Base-by-base conservation (phyloP, 2,113 vertebrate species). In the Tetraodon nigroviridis region DNA sequence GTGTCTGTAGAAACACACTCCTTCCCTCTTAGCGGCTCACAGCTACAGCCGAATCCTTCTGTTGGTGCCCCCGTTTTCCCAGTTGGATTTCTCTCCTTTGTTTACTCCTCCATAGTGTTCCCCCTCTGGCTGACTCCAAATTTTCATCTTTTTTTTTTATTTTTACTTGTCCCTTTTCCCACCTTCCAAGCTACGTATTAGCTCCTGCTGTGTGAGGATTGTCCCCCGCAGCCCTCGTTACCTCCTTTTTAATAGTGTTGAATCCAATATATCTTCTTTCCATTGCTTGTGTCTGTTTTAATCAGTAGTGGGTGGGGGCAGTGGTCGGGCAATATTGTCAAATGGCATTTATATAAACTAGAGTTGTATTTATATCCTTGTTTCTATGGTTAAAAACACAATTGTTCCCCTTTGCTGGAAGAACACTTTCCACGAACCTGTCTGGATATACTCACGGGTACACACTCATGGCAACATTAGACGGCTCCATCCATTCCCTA, bases 81-180 rank as follows among this genome's bases (percentile, higher is more conserved):
- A 47, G 66, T 86, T 76, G 73, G 69, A 74, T 87, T 75, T 79
- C 68, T 57, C 54, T 51, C 72, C 46, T 71, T 82, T 80, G 82
- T 82, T 83, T 80, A 79, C 69, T 64, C 58, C 74, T 74, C 67
- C 71, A 55, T 57, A 60, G 77, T 55, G 51, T 63, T 80, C 58
- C 49, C 72, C 75, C 76, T 81, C 71, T 50, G 63, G 69, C 79
- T 84, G 51, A 15, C 61, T 80, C 67, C 64, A 73, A 65, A 74
- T 73, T 71, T 71, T 55, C 50, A 6, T 19, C 79, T 51, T 67
- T 69, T 69, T 66, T 41, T 58, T 53, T 12, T 51, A 56, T 15
- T 22, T 55, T 48, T 49, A 32, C 58, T 50, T 47, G 52, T 22
- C 48, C 55, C 58, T 64, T 77, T 67, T 42, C 21, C 53, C 49